Conservation (phyloP, 2,113 vertebrate genomes). For the Vidua macroura region DNA sequence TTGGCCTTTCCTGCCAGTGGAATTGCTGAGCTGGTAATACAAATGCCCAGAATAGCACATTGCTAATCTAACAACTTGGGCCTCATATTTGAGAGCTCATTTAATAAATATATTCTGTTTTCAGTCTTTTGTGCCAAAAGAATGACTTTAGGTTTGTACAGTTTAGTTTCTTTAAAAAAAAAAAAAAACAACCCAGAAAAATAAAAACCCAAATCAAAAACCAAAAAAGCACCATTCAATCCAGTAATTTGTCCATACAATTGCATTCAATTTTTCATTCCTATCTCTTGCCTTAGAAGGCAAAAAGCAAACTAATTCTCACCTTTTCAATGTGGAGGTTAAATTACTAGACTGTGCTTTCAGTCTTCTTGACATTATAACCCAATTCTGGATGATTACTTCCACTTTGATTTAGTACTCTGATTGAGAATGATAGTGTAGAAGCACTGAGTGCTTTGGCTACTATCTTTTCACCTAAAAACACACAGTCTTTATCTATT, state of each 20-base stretch:
- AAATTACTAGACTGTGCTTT: not conserved
- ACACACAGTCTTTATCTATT: not conserved
- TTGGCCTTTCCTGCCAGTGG: not conserved
- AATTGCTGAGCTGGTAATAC: not conserved
- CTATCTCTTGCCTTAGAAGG: not conserved
- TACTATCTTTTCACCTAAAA: not conserved
- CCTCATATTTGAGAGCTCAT: not conserved
- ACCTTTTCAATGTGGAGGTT: not conserved
- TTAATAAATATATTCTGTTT: not conserved
- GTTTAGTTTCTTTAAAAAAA: not conserved
- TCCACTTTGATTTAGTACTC: not conserved
- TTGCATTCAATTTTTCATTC: not conserved
- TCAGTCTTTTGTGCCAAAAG: not conserved
- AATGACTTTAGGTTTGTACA: not conserved
- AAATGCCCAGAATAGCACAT: not conserved
- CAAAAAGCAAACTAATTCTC: not conserved
- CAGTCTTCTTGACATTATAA: not conserved
- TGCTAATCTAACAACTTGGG: not conserved
- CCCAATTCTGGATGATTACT: not conserved
- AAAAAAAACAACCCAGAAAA: not conserved
- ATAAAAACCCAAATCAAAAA: not conserved
- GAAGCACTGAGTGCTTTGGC: not conserved
- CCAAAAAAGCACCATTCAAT: not conserved
- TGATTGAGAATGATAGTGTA: not conserved
- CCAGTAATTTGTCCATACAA: not conserved